Evolutionary conservation across 92 coral and sea anemone species (phyloP).

Genomic region (Porites rus): DNA sequence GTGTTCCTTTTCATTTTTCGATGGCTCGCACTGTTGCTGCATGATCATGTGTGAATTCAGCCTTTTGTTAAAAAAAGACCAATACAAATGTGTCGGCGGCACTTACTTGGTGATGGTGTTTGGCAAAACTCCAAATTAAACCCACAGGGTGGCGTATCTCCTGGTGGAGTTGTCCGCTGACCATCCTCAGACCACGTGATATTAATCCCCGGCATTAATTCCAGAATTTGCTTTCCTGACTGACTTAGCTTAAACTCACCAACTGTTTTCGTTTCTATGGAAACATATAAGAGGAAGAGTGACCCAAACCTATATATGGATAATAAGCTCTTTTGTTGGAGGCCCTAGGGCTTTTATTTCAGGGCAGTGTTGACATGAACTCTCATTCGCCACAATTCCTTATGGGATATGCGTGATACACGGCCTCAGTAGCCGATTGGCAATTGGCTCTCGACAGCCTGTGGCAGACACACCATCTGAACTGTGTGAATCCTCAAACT

Average conservation of each 20-base stretch:
- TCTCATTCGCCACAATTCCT: too few species aligned
- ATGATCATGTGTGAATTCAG: too few species aligned
- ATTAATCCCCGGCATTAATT: constrained; percentile 42
- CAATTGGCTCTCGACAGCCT: too few species aligned
- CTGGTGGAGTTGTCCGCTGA: constrained; percentile 55
- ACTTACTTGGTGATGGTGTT: constrained; percentile 60
- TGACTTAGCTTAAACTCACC: constrained; percentile 54
- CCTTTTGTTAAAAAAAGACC: too few species aligned
- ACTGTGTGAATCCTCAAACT: too few species aligned
- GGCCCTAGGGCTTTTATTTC: neutral
- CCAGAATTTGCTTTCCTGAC: constrained; percentile 56
- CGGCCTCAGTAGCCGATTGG: too few species aligned
- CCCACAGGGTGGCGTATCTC: constrained; percentile 79
- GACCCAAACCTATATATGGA: neutral
- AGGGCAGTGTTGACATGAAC: too few species aligned
- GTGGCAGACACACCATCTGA: too few species aligned
- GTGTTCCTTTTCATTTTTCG: too few species aligned
- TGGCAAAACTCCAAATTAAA: constrained; percentile 63
- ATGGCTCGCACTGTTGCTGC: too few species aligned
- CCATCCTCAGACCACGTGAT: constrained; percentile 70
- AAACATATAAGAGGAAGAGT: too few species aligned
- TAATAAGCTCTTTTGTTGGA: neutral
- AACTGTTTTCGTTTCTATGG: constrained; percentile 60
- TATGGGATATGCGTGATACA: too few species aligned
- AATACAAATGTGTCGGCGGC: neutral